Conservation (phyloP, 2,888 invertebrate genomes). For the Sclerodermus sp. region DNA sequence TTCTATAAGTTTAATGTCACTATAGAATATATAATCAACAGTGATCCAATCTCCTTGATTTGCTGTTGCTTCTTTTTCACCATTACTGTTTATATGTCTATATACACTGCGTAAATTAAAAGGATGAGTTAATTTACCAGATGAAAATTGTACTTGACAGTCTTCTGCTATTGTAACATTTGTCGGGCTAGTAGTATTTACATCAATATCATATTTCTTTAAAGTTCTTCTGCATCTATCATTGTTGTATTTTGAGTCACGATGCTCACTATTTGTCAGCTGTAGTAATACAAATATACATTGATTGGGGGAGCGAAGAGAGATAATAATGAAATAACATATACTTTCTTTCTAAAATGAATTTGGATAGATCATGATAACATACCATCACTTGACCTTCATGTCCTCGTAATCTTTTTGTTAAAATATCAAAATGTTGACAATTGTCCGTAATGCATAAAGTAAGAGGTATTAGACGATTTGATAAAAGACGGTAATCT, state of each 20-base stretch:
- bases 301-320: neutral
- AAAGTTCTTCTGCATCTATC: neutral
- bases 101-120: conserved; percentile 74
- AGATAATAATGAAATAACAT: neutral
- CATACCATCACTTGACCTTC: conserved; percentile 33
- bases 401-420: conserved; percentile 56
- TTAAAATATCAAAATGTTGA: conserved; percentile 62
- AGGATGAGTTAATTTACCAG: conserved; percentile 67
- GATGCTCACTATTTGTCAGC: conserved; percentile 33
- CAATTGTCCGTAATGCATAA: conserved; percentile 63
- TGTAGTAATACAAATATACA: conserved; percentile 16
- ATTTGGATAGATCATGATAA: neutral
- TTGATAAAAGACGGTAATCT: conserved; percentile 33
- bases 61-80: conserved; percentile 70
- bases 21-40: conserved; percentile 92
- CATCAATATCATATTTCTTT: conserved; percentile 23
- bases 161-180: conserved; percentile 38
- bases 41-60: conserved; percentile 75
- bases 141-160: conserved; percentile 59
- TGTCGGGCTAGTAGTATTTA: conserved; percentile 28
- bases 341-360: neutral
- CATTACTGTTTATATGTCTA: conserved; percentile 58
- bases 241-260: neutral
- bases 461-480: conserved; percentile 49
- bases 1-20: conserved; percentile 58